Conservation (phyloP, 1,140 invertebrate species). For the Polyergus mexicanus region DNA sequence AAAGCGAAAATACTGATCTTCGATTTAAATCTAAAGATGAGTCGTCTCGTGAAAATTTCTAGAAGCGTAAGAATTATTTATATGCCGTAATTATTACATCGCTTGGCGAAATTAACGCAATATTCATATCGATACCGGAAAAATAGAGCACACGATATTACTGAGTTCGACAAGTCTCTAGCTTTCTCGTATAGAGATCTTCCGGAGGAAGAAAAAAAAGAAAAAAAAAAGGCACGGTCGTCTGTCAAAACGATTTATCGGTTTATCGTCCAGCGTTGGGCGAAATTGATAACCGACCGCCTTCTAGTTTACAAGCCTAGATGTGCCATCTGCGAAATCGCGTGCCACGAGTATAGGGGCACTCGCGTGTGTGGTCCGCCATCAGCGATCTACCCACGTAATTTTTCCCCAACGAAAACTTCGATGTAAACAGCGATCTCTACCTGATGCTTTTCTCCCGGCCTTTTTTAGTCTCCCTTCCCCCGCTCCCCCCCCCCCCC, state of each 20-base stretch:
- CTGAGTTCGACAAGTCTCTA: not conserved
- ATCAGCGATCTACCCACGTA: not conserved
- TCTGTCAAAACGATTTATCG: constrained; percentile 13
- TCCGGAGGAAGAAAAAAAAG: not conserved
- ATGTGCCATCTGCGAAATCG: constrained; percentile 36
- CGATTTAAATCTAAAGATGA: not conserved
- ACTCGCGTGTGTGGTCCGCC: constrained; percentile 30
- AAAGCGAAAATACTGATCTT: constrained; percentile 66
- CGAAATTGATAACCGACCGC: constrained; percentile 23
- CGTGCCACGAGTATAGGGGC: not conserved
- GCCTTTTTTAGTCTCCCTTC: not conserved
- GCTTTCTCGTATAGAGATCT: not conserved
- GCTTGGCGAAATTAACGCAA: not conserved
- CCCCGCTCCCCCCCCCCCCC: too few relatives aligned
- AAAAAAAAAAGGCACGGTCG: not conserved
- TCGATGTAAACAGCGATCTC: constrained; percentile 20
- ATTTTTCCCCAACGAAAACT: constrained; percentile 28
- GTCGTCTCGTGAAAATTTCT: not conserved
- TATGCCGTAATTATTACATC: not conserved
- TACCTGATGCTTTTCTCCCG: constrained; percentile 13
- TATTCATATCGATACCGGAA: not conserved
- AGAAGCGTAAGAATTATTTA: not conserved
- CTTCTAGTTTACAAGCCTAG: constrained; percentile 16
- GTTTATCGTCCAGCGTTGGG: not conserved
- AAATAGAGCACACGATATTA: not conserved